Evolutionary conservation across 2,113 vertebrate species (phyloP).

Genomic region (Heterocephalus glaber): DNA sequence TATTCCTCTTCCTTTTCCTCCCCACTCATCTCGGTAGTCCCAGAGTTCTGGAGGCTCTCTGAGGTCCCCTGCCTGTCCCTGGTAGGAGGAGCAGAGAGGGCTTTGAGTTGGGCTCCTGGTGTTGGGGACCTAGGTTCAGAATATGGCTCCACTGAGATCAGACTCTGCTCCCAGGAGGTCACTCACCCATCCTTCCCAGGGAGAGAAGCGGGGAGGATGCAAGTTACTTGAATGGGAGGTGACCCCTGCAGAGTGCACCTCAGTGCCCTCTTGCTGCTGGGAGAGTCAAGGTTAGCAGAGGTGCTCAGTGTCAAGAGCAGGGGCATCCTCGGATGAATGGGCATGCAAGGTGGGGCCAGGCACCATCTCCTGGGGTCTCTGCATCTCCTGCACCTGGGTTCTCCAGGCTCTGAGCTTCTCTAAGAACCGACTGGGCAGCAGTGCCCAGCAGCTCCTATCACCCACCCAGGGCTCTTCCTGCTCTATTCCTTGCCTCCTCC

Average conservation of each 20-base stretch:
- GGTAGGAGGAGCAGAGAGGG: too few species aligned
- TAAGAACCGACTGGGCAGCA: not conserved
- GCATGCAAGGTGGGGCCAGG: not conserved
- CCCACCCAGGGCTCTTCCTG: not conserved
- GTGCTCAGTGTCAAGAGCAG: not conserved
- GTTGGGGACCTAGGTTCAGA: not conserved
- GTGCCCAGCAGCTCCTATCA: not conserved
- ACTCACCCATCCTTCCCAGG: not conserved
- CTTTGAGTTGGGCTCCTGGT: too few species aligned
- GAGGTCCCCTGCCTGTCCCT: not conserved
- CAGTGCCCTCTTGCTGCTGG: not conserved
- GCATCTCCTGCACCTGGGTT: not conserved
- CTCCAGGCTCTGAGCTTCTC: not conserved
- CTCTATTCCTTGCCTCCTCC: not conserved
- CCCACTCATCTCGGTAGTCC: not conserved
- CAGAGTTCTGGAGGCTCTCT: not conserved
- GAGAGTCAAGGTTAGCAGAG: not conserved
- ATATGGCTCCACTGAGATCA: accelerated
- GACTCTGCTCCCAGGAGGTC: accelerated
- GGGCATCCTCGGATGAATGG: too few species aligned
- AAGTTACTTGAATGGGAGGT: not conserved
- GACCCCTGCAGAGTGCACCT: not conserved
- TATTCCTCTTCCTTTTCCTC: too few species aligned
- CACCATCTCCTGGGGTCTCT: not conserved
- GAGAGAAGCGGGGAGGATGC: not conserved